Conservation (phyloP, 2,797 vertebrate species). For the Phylloscopus collybita region DNA sequence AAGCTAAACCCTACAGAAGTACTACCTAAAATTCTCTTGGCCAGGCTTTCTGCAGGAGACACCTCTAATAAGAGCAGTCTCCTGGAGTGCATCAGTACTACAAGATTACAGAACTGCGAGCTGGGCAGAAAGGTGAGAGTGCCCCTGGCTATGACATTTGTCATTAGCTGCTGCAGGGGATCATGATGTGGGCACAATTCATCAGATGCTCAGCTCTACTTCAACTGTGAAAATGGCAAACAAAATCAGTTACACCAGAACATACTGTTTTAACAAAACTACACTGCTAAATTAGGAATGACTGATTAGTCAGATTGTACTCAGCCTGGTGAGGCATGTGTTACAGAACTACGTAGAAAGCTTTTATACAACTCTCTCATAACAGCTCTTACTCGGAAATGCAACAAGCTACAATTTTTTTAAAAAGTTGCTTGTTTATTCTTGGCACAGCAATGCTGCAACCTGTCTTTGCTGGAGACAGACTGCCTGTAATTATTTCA, state of each 20-base stretch:
- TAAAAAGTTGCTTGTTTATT: not conserved
- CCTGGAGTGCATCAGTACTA: not conserved
- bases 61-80: not conserved
- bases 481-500: not conserved
- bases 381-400: not conserved
- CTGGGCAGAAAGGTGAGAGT: not conserved
- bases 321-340: not conserved
- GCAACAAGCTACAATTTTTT: not conserved
- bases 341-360: not conserved
- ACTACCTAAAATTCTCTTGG: not conserved
- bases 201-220: not conserved
- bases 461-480: not conserved
- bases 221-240: conserved; percentile 22
- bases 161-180: not conserved
- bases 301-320: not conserved
- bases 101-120: not conserved
- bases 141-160: not conserved
- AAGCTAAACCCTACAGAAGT: not conserved
- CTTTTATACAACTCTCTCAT: not conserved
- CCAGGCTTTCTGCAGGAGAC: not conserved
- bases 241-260: not conserved
- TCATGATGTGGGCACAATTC: not conserved
- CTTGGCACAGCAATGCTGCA: conserved; percentile 2
- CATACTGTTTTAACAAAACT: not conserved
- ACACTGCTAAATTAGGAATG: not conserved